These are phyloP conservation scores for Deroptyus accipitrinus DNA, from an alignment of 2,113 vertebrate species.

Conservation along the genomic window DNA sequence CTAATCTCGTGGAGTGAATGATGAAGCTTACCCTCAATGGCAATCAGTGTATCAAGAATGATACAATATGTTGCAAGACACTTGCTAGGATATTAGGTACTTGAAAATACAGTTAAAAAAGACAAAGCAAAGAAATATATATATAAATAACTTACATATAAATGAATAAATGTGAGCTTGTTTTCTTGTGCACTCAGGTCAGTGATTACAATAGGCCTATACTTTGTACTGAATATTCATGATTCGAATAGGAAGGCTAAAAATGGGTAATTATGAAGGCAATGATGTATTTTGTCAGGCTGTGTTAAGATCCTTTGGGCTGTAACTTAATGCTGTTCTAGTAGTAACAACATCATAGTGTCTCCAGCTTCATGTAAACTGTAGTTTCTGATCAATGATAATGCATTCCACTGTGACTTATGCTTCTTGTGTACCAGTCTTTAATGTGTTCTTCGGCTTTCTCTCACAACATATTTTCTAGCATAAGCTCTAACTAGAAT, in stretches of 20 bases:
- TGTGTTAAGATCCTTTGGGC: not conserved
- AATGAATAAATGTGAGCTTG: not conserved
- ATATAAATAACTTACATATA: not conserved
- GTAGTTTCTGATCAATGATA: not conserved
- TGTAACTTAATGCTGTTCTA: not conserved
- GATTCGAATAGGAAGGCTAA: not conserved
- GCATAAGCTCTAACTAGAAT: not conserved
- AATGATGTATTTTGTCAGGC: not conserved
- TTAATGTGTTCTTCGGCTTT: not conserved
- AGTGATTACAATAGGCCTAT: accelerated
- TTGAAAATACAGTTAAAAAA: not conserved
- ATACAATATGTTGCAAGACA: not conserved
- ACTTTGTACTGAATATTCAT: not conserved
- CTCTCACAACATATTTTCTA: accelerated
- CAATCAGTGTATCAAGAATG: not conserved
- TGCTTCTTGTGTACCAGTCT: not conserved
- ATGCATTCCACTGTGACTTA: not conserved
- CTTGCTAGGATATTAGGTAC: not conserved
- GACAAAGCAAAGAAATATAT: not conserved
- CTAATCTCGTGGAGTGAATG: not conserved
- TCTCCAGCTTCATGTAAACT: not conserved
- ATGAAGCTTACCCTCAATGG: not conserved
- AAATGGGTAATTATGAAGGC: not conserved
- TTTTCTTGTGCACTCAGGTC: not conserved
- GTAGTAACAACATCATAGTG: not conserved